Evolutionary conservation across 2,888 invertebrate genomes (phyloP).

Genomic region (Oxystoma pomonae): DNA sequence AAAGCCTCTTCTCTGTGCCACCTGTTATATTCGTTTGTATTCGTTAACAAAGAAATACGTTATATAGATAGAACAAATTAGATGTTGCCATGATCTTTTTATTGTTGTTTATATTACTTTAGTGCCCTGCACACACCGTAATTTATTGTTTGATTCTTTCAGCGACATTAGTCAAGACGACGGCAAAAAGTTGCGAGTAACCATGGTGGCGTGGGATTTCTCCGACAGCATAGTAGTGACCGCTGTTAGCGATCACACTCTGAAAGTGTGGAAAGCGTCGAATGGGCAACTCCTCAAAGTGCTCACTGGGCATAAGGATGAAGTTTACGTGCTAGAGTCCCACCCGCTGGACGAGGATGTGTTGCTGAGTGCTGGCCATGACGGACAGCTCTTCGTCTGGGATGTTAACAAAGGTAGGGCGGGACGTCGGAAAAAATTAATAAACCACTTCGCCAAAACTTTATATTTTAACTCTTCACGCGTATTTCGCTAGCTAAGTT

Average conservation of each 20-base stretch:
- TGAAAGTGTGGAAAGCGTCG: conserved; percentile 78
- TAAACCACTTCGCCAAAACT: no score
- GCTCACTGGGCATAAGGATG: conserved; percentile 82
- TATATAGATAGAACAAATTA: no score
- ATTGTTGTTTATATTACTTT: no score
- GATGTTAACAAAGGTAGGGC: conserved; percentile 62
- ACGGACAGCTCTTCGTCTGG: conserved; percentile 88
- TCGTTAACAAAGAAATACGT: no score
- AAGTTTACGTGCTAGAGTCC: conserved; percentile 89
- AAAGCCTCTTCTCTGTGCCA: neutral
- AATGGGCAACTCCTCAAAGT: conserved; percentile 61
- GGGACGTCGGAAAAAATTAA: no score
- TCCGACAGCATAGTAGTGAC: conserved; percentile 87
- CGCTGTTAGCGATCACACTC: conserved; percentile 81
- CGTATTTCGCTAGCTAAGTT: no score
- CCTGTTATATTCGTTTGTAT: neutral
- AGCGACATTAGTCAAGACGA: conserved; percentile 38
- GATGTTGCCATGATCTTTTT: no score
- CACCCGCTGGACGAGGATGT: conserved; percentile 83
- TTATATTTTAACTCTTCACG: no score
- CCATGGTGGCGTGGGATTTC: conserved; percentile 95
- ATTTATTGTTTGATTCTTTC: no score
- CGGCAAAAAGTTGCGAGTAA: conserved; percentile 69
- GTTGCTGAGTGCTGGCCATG: conserved; percentile 92
- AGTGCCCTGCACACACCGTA: no score